Evolutionary conservation across 2,113 vertebrate species (phyloP).

Genomic region (Cyrtonyx montezumae): DNA sequence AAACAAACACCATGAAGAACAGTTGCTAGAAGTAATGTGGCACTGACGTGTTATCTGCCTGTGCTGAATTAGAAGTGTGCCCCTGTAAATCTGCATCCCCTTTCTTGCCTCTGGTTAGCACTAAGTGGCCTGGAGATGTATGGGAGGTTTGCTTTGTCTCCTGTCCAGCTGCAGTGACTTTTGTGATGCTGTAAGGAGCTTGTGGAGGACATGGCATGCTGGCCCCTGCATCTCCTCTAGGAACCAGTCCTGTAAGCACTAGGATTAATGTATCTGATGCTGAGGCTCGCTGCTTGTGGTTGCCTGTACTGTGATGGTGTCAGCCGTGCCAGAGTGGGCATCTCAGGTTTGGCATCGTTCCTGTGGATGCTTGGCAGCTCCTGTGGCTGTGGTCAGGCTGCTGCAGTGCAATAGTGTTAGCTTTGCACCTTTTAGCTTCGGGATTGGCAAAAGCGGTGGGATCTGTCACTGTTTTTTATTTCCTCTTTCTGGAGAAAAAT

Average conservation of each 20-base stretch:
- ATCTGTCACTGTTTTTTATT: background rate
- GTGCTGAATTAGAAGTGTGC: background rate
- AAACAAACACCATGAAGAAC: background rate
- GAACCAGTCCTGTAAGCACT: background rate
- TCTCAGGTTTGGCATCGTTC: background rate
- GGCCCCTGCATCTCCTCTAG: too few relatives aligned
- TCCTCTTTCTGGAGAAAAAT: background rate
- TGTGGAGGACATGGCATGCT: background rate
- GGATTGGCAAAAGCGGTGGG: background rate
- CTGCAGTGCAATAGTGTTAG: background rate
- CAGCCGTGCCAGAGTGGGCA: background rate
- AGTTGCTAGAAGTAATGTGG: background rate
- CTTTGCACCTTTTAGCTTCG: background rate
- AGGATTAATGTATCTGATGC: background rate
- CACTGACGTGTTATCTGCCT: background rate
- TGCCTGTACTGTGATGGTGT: fast-evolving
- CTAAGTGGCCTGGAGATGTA: background rate
- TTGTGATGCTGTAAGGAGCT: background rate
- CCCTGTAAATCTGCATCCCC: background rate
- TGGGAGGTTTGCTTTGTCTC: background rate
- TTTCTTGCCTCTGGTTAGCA: background rate
- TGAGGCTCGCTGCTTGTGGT: background rate
- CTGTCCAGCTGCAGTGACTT: background rate
- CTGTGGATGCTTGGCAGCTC: background rate
- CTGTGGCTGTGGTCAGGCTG: background rate